These are phyloP conservation scores for Lepidocolaptes lacrymiger DNA, from an alignment of 2,797 vertebrate species.

Conservation along the genomic window DNA sequence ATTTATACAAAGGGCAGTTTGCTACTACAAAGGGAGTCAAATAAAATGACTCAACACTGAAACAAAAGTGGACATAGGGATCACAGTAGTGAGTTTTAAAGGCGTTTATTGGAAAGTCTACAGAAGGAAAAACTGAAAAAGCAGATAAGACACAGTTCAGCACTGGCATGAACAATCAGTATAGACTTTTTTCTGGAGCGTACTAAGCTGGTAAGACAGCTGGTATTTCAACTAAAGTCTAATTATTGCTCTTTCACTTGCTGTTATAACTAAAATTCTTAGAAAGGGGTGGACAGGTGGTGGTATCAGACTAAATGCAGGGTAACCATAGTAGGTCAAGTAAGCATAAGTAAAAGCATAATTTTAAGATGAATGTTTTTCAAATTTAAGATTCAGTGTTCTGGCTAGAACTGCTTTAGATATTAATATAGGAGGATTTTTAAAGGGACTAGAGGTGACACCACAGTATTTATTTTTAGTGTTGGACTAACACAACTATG, in stretches of 20 bases:
- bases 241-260: not conserved
- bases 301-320: not conserved
- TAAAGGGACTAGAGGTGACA: not conserved
- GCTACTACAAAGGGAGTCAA: constrained; percentile 36
- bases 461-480: not conserved
- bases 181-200: not conserved
- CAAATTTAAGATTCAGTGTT: not conserved
- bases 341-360: not conserved
- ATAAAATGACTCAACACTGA: constrained; percentile 32
- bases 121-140: not conserved
- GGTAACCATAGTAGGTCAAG: not conserved
- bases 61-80: constrained; percentile 9
- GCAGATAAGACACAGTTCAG: not conserved
- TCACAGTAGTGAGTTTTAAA: constrained; percentile 6
- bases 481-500: not conserved
- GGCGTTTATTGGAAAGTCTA: not conserved
- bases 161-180: not conserved
- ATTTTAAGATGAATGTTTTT: not conserved
- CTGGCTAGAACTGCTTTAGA: not conserved
- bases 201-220: not conserved
- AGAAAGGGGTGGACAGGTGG: not conserved
- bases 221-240: not conserved
- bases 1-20: constrained; percentile 32
- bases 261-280: not conserved
- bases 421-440: not conserved